Evolutionary conservation across 2,797 vertebrate genomes (phyloP).

Genomic region (Aratinga solstitialis): DNA sequence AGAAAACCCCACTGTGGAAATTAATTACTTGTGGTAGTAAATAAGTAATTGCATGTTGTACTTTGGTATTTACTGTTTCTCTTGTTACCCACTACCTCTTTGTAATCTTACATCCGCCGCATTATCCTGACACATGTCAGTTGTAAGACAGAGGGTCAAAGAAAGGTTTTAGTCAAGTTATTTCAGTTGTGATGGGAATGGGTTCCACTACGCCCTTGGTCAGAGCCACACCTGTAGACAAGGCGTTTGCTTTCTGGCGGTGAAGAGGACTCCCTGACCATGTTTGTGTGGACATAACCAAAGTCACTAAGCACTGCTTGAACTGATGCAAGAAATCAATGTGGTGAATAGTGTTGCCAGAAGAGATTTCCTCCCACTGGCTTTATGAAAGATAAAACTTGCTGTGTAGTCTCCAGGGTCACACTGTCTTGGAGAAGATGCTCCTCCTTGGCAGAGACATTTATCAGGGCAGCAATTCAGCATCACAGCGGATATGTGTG

Average conservation of each 20-base stretch:
- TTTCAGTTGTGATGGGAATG: not conserved
- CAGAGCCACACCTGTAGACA: not conserved
- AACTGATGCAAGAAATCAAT: not conserved
- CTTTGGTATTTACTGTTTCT: not conserved
- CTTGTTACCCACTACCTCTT: not conserved
- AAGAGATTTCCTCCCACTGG: not conserved
- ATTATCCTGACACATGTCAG: fast-evolving
- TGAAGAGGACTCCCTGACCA: not conserved
- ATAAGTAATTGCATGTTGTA: not conserved
- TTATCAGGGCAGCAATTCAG: not conserved
- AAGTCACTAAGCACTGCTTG: not conserved
- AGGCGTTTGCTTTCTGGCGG: fast-evolving
- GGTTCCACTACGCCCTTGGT: fast-evolving
- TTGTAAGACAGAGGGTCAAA: not conserved
- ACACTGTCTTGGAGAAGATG: not conserved
- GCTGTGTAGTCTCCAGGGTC: not conserved
- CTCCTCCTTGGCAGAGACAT: not conserved
- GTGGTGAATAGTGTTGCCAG: not conserved
- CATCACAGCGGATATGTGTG: fast-evolving
- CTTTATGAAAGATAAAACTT: not conserved
- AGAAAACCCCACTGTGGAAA: not conserved
- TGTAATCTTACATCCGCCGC: not conserved
- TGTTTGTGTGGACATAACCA: not conserved
- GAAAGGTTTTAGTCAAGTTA: not conserved
- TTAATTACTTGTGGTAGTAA: fast-evolving